These are phyloP conservation scores for Eudyptes chrysolophus DNA, from an alignment of 2,113 vertebrate genomes.

Conservation along the genomic window DNA sequence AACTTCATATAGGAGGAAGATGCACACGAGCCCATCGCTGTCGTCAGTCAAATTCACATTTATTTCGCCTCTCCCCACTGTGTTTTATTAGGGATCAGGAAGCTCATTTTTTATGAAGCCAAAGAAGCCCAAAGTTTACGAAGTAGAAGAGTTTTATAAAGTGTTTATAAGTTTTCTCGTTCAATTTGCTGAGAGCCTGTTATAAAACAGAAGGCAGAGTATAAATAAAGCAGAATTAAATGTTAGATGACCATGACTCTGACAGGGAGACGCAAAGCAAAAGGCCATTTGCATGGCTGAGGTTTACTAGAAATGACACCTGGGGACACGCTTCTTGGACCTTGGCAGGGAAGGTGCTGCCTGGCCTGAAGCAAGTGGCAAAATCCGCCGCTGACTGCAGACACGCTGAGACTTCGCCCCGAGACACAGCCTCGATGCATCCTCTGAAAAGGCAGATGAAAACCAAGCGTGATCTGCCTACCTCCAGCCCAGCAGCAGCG, in stretches of 20 bases:
- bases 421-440: accelerated
- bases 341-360: neutral
- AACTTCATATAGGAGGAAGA: neutral
- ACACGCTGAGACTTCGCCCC: neutral
- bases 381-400: neutral
- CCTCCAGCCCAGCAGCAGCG: neutral
- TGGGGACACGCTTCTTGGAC: neutral
- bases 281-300: accelerated
- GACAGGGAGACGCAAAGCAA: neutral
- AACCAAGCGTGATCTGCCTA: accelerated
- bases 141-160: neutral
- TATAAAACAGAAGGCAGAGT: neutral
- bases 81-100: neutral
- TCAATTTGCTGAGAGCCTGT: neutral
- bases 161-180: neutral
- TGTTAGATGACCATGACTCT: accelerated
- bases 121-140: neutral
- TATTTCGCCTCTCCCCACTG: neutral
- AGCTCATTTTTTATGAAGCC: neutral
- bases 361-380: neutral
- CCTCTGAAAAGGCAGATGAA: neutral
- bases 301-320: neutral
- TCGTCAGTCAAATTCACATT: neutral
- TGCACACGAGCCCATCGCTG: accelerated
- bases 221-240: neutral